Conservation (phyloP, 2,797 vertebrate genomes). For the Lithobates pipiens region DNA sequence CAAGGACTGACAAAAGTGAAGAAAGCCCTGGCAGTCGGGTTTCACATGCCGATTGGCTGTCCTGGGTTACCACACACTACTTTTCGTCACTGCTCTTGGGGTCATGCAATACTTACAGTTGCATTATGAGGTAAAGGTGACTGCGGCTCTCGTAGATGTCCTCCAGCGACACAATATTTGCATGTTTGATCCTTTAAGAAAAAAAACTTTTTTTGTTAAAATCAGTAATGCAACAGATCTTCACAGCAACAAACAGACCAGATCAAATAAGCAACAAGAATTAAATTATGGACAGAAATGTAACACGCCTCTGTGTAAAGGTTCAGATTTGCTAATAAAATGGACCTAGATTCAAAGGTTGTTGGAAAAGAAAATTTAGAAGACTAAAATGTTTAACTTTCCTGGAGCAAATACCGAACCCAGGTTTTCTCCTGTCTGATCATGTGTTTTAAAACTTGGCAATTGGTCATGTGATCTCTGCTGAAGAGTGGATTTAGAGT, state of each 20-base stretch:
- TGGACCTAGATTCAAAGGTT: no score
- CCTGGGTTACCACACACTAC: neutral
- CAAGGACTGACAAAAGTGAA: neutral
- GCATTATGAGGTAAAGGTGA: conserved; percentile 98
- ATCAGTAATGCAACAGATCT: neutral
- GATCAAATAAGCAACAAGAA: neutral
- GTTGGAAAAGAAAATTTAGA: no score
- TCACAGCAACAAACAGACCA: neutral
- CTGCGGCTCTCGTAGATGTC: conserved; percentile 95
- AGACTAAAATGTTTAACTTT: no score
- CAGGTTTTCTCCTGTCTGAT: no score
- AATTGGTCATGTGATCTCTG: no score
- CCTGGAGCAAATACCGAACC: no score
- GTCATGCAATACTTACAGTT: conserved; percentile 86
- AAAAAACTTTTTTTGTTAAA: neutral
- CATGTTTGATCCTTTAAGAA: conserved; percentile 88
- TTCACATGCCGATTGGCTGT: neutral
- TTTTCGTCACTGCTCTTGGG: neutral
- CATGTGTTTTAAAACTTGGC: no score
- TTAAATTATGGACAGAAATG: no score
- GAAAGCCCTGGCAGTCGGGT: neutral
- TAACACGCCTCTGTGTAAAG: no score
- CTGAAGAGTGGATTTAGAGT: no score
- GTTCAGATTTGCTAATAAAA: no score
- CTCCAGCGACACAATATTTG: conserved; percentile 96